phyloP scores from a whole-genome alignment of 2,888 invertebrate genomes.

The Spilarctia lutea region DNA sequence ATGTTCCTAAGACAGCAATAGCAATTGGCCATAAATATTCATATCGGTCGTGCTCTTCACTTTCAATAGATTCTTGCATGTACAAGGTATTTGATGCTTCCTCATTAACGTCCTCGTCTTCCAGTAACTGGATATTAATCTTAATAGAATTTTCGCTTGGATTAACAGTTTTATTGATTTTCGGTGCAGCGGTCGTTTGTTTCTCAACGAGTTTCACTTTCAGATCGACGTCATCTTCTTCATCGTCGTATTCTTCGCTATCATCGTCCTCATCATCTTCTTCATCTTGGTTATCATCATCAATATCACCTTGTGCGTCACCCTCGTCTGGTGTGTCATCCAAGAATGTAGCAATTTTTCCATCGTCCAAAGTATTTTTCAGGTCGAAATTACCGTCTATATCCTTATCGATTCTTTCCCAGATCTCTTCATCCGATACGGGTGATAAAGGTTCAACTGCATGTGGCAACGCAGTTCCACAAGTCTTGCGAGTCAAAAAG shows the following conservation, averaged over 20 bases:
- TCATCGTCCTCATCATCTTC: conserved; percentile 72
- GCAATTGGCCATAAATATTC: conserved; percentile 86
- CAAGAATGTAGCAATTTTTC: conserved; percentile 66
- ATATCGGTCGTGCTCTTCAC: conserved; percentile 78
- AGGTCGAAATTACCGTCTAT: conserved; percentile 75
- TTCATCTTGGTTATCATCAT: conserved; percentile 63
- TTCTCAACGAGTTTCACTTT: conserved; percentile 76
- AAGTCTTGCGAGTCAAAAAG: conserved; percentile 78
- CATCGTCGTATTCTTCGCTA: conserved; percentile 71
- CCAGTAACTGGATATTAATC: conserved; percentile 73
- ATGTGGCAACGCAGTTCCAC: conserved; percentile 70
- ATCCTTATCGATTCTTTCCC: conserved; percentile 80
- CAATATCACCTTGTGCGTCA: conserved; percentile 67
- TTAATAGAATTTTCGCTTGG: conserved; percentile 55
- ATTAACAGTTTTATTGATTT: conserved; percentile 34
- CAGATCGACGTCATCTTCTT: conserved; percentile 76
- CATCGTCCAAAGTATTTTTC: conserved; percentile 78
- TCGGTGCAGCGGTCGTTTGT: conserved; percentile 46
- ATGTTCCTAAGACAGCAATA: conserved; percentile 86
- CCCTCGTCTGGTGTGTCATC: conserved; percentile 65
- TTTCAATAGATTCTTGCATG: conserved; percentile 65
- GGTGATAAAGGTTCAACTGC: conserved; percentile 70
- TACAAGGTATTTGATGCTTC: conserved; percentile 59
- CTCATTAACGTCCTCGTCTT: conserved; percentile 66
- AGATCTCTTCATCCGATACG: conserved; percentile 81